phyloP scores from a whole-genome alignment of 1,140 invertebrate species.

The Metaphire vulgaris region DNA sequence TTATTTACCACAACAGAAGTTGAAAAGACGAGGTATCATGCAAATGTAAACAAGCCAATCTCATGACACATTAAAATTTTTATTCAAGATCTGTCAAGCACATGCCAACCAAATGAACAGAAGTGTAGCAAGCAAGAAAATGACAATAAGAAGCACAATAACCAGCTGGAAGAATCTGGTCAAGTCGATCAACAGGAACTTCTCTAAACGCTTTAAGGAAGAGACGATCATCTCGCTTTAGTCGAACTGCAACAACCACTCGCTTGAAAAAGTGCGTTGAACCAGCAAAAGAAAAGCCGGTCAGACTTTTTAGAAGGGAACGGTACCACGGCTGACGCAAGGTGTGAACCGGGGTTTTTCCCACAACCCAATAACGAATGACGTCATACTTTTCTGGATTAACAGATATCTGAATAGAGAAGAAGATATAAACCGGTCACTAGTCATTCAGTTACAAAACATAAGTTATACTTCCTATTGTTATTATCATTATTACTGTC shows the following conservation, averaged over 20 bases:
- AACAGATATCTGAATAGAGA: slow-evolving; percentile 41
- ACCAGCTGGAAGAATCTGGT: slow-evolving; percentile 48
- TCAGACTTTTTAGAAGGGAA: slow-evolving; percentile 20
- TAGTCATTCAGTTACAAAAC: neutral
- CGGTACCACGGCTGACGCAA: slow-evolving; percentile 33
- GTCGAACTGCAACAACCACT: slow-evolving; percentile 43
- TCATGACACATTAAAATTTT: too few relatives aligned
- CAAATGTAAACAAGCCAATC: too few relatives aligned
- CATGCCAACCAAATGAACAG: too few relatives aligned
- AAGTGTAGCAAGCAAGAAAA: too few relatives aligned
- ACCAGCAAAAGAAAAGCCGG: slow-evolving; percentile 24
- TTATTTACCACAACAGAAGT: too few relatives aligned
- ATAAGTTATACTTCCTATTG: too few relatives aligned
- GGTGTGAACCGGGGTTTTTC: slow-evolving; percentile 35
- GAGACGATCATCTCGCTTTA: slow-evolving; percentile 47
- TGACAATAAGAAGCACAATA: too few relatives aligned
- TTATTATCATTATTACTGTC: too few relatives aligned
- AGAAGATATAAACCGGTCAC: slow-evolving; percentile 11
- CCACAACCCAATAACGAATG: slow-evolving; percentile 47
- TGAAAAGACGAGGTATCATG: too few relatives aligned
- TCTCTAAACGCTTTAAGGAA: slow-evolving; percentile 49
- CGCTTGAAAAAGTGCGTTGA: slow-evolving; percentile 45
- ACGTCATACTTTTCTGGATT: slow-evolving; percentile 45
- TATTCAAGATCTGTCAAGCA: too few relatives aligned
- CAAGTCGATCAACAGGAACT: slow-evolving; percentile 42